Base-by-base conservation (phyloP, 1,140 invertebrate genomes). In the Chelonus insularis region DNA sequence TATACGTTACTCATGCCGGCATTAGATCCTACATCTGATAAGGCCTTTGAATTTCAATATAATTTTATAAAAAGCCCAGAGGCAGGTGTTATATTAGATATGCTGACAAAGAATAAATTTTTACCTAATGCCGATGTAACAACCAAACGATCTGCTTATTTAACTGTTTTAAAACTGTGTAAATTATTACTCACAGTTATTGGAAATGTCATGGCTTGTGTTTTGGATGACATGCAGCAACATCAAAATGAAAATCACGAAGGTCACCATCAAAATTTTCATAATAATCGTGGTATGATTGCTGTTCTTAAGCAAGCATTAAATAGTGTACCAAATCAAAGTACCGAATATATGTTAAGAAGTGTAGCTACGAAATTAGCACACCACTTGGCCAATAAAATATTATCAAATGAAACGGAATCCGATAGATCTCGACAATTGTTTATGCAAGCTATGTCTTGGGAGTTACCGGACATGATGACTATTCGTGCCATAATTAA, bases 1-100 rank as follows among this genome's bases (percentile, higher is more conserved):
- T 96, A 98, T 76, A 89, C 93, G 47, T 84, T 97, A 71, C 81
- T 98, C 34, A 95, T 98, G 89, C 96, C 96, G 11, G 93, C 95
- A 7, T 77, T 89, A 21, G 93, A 95, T 68, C 89, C 91, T 2
- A 83, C 90, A 64, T 86, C 91, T 0, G 93, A 96, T 36, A 89
- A 90, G 67, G 88, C 93, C 25, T 88, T 91, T 71, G 89, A 91
- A 73, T 93, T 96, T 80, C 94, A 97, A 79, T 87, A 89, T 61
- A 91, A 92, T 72, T 97, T 97, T 77, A 88, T 96, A 48, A 89
- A 88, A 69, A 94, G 92, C 69, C 91, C 91, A 2, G 91, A 93
- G 69, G 91, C 92, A 8, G 86, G 88, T 55, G 84, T 91, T 50
- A 87, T 94, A 58, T 82, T 95, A 11, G 91, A 93, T 62, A 90